Base-by-base conservation (phyloP, 2,888 invertebrate genomes). In the Cylindroiulus punctatus region DNA sequence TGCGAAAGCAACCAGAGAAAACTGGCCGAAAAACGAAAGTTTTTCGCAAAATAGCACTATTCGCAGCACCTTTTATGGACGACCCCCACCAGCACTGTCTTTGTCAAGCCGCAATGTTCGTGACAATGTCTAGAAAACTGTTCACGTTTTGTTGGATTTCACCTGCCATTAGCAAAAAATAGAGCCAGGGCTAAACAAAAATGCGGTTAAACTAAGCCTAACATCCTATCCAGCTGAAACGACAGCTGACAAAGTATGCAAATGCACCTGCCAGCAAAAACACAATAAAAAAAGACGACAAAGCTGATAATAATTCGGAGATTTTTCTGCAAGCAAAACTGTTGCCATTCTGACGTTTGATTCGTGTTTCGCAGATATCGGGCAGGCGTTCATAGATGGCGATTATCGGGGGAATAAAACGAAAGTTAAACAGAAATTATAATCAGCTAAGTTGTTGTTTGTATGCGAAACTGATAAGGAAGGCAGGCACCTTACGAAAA, bases 161-260 rank as follows among this genome's bases (percentile, higher is more conserved):
- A 65, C 65, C 65, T 65, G 65, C 65, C 22, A 26, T 65, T 26
- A 10, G 7, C 10, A 65, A 65, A 65, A 65, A 65, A 65, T 26
- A 65, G 26, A 22, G 26, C n/a, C 22, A 57, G 22, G 57, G 22
- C 22, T 7, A n/a, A 57, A 22, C 7, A 57, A n/a, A 57, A 57
- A 57, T 57, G 57, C 22, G 22, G 57, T 22, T 57, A 22, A 65
- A 65, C 22, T 65, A 65, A 65, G 65, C 65, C 65, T 65, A 65
- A 65, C 65, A 65, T 65, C 65, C 65, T n/a, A 65, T 65, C 22
- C n/a, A n/a, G 26, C 26, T 65, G n/a, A 65, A 65, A 65, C 65
- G 65, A 65, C 65, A 65, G 65, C 65, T 65, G 26, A 65, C 65
- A 26, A 65, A 26, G 26, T 65, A 65, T 65, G 65, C 65, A 65